Evolutionary conservation across 2,797 vertebrate species (phyloP).

Genomic region (Uromys caudimaculatus): DNA sequence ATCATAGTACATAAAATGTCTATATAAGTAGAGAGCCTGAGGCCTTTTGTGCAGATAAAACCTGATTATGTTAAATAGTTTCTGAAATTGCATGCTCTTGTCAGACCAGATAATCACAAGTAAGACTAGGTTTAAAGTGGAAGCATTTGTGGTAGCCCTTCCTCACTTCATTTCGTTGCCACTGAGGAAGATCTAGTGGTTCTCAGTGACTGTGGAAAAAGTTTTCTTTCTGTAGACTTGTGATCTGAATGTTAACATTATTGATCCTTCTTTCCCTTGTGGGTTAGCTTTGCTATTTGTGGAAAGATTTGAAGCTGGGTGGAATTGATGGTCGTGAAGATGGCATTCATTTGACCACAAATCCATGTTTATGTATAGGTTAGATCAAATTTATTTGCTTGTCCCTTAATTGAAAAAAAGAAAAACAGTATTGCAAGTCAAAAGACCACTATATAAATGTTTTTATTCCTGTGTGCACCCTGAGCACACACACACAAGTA

Average conservation of each 20-base stretch:
- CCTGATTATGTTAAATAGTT: slow-evolving; percentile 40
- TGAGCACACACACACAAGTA: neutral
- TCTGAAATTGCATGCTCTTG: slow-evolving; percentile 65
- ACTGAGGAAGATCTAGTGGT: slow-evolving; percentile 54
- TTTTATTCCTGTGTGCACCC: slow-evolving; percentile 14
- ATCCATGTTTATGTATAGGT: slow-evolving; percentile 53
- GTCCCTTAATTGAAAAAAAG: slow-evolving; percentile 36
- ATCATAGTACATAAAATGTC: slow-evolving; percentile 50
- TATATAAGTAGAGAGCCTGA: slow-evolving; percentile 48
- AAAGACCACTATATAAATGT: slow-evolving; percentile 1
- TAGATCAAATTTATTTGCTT: slow-evolving; percentile 54
- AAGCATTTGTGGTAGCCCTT: slow-evolving; percentile 31
- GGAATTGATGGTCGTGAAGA: neutral
- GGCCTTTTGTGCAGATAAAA: slow-evolving; percentile 56
- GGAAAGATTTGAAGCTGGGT: slow-evolving; percentile 42
- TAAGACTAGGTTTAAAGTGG: slow-evolving; percentile 55
- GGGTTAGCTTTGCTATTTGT: slow-evolving; percentile 61
- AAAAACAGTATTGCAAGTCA: slow-evolving; percentile 43
- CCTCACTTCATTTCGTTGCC: slow-evolving; percentile 51
- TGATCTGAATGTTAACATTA: slow-evolving; percentile 37
- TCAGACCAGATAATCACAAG: slow-evolving; percentile 60
- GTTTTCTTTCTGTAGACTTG: slow-evolving; percentile 44
- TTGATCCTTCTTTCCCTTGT: slow-evolving; percentile 41
- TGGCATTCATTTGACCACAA: slow-evolving; percentile 10
- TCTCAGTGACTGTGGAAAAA: slow-evolving; percentile 58